Conservation (phyloP, 2,797 vertebrate genomes). For the Catharus ustulatus region DNA sequence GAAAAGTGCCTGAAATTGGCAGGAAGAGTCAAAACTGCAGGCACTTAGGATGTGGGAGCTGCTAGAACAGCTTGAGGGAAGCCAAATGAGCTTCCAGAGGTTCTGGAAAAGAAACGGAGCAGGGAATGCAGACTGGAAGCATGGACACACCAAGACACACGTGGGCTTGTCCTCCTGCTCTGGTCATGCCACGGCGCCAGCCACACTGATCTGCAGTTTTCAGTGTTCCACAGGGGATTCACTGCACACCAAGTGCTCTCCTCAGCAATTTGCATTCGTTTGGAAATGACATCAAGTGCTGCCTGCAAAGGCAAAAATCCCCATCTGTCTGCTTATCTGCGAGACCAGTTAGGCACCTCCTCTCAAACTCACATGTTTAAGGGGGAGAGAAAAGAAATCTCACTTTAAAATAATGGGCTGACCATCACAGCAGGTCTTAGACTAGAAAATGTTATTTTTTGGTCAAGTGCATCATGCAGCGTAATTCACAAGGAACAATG, state of each 20-base stretch:
- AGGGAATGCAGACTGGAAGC: not conserved
- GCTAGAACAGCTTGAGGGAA: accelerated
- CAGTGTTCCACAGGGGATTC: not conserved
- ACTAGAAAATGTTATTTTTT: not conserved
- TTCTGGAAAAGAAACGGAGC: not conserved
- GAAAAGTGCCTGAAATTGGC: not conserved
- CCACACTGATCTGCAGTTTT: not conserved
- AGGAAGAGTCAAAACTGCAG: not conserved
- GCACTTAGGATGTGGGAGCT: not conserved
- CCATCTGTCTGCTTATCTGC: not conserved
- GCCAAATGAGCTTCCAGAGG: accelerated
- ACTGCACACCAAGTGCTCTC: not conserved
- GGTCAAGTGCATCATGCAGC: not conserved
- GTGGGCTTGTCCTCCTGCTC: not conserved
- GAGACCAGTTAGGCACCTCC: conserved; percentile 7
- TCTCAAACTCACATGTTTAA: not conserved
- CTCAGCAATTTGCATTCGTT: not conserved
- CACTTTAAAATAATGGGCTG: not conserved
- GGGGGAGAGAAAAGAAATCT: not conserved
- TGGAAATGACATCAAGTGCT: conserved; percentile 5
- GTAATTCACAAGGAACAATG: not conserved
- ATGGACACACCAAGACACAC: accelerated
- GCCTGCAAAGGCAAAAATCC: not conserved
- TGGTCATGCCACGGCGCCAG: not conserved
- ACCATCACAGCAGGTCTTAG: not conserved